Percentiles rank a stretch among this genome's conserved stretches.
Conservation (phyloP, 2,797 vertebrate species). For the Neosilurus hyrtlii region DNA sequence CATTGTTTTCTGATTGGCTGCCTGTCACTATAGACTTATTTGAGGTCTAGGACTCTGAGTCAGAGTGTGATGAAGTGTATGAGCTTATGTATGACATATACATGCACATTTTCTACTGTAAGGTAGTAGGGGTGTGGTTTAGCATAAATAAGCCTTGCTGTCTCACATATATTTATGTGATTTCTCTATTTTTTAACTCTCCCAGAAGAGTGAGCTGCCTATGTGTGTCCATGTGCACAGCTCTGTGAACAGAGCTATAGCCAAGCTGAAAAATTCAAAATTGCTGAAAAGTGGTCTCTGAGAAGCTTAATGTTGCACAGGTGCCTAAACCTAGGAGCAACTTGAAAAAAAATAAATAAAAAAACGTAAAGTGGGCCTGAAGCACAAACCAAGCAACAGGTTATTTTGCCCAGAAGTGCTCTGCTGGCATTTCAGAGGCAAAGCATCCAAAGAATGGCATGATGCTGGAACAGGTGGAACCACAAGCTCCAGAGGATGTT, state of each 20-base stretch:
- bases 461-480: background rate
- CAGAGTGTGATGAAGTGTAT: background rate
- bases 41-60: background rate
- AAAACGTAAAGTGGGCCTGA: background rate
- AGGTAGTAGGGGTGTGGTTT: background rate
- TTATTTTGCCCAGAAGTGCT: background rate
- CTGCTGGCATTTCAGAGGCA: background rate
- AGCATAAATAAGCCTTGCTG: background rate
- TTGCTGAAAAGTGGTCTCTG: background rate
- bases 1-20: background rate
- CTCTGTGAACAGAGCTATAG: background rate
- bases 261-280: background rate
- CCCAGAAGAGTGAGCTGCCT: background rate
- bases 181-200: background rate
- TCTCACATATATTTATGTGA: background rate
- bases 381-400: background rate
- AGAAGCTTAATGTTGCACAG: too few species aligned
- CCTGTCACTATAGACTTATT: background rate
- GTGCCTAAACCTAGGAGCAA: background rate
- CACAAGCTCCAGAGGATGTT: background rate
- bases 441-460: background rate
- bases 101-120: background rate
- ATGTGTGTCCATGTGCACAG: background rate
- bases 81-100: background rate
- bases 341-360: slow-evolving; percentile 11